Evolutionary conservation across 2,797 vertebrate genomes (phyloP), one percentile per base, ranked within the genome.

Genomic region (Microhierax caerulescens): DNA sequence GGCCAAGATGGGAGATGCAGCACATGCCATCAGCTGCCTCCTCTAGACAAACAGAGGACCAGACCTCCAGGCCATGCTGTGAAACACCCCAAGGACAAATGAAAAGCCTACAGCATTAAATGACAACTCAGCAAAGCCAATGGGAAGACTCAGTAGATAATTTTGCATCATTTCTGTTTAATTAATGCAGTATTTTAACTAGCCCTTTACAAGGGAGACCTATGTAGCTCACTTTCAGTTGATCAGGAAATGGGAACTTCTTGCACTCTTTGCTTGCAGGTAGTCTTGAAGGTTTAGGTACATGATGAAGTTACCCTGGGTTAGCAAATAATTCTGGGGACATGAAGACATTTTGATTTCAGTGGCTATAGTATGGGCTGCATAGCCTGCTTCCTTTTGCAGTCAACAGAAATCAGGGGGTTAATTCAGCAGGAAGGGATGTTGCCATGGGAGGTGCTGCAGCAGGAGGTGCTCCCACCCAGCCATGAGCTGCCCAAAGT

Each of bases 151-250:
- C n/a, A 3, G 4, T 16, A 65, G 47, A 65, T 65, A 14, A 27
- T 65, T 81, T 64, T 2, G 5, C 14, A 7, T 70, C 5, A 17
- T 70, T 91, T 78, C 1, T 70, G 24, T 67, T 81, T 87, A 50
- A 82, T 82, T 56, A 48, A 65, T 4, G 7, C 20, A 27, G 24
- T 10, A n/a, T 17, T n/a, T 22, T 20, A 81, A 53, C 19, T 25
- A 85, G 21, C 3, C 15, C 13, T 57, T 77, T 61, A 34, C 32
- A 68, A 48, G 30, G 14, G 19, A 39, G 41, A 79, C 5, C 48
- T 36, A 5, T 0, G 0, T n/a, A 25, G 32, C 10, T 53, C 5
- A 0, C 28, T 77, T 65, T 19, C 27, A 15, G 9, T 5, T 64
- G 16, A 36, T 16, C 11, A 39, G 30, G 30, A 59, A 90, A 63